Evolutionary conservation across 2,797 vertebrate species (phyloP), one percentile per base, ranked within the genome.

Genomic region (Manis javanica): DNA sequence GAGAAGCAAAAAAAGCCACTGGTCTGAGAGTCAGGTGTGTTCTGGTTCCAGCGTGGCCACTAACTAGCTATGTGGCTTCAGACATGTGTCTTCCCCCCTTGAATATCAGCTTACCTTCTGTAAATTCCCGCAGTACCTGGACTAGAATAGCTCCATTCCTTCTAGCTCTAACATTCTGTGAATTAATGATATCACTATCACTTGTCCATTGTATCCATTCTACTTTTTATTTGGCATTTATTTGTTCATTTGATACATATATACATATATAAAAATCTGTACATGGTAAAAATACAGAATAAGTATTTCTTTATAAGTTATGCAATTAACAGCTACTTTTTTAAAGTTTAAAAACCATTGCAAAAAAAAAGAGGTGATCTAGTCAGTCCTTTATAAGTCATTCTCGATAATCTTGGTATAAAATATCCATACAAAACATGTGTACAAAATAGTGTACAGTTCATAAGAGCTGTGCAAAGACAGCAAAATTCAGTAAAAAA

Each of bases 401-500:
- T 98, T 98, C 98, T 98, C 81, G 99, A 98, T 99, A 99, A 98
- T 98, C 98, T 99, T 99, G 99, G 99, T 99, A 99, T 99, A 99
- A 99, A 99, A 99, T 99, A 98, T 99, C 99, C 99, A 99, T 99
- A 99, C 99, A 99, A 98, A 98, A 97, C 96, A 98, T 98, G 98
- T 99, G 99, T 99, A 99, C 99, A 99, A 99, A 99, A 99, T 99
- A 99, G 99, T 98, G 99, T 99, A 99, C 99, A 99, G 98, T 99
- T 99, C 97, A 98, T 98, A 99, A 97, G 98, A 99, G 99, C 99
- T 99, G 99, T 99, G 98, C 99, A 99, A 99, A 99, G 98, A 98
- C 99, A 99, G 99, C 99, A 99, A 98, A 98, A 96, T 98, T 98
- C 84, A 98, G 98, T 98, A 96, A 97, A 98, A 98, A 98, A 98